Base-by-base conservation (phyloP, 2,888 invertebrate genomes). In the Copidosoma aretas region DNA sequence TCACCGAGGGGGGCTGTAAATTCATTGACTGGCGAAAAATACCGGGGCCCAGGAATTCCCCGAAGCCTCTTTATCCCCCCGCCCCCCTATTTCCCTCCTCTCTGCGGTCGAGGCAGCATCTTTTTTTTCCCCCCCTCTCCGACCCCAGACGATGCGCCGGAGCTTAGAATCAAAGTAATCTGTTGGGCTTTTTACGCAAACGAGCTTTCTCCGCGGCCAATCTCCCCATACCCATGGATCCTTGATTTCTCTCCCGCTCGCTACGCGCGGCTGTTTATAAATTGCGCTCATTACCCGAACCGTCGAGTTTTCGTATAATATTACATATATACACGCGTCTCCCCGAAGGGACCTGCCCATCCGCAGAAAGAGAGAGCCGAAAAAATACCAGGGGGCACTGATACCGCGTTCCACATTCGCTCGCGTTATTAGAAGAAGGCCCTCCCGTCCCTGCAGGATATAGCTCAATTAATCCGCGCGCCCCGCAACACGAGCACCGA, bases 21-120 rank as follows among this genome's bases (percentile, higher is more conserved):
- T 82, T 82, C 82, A 82, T 82, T 82, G 82, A 82, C 81, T 78
- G 80, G 77, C 79, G 80, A 81, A 82, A 81, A 82, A 68, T 63
- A 68, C 60, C 60, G 32, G 8, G 32, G 77, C 78, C 77, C 74
- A 72, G 78, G 75, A 77, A 80, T 80, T 80, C 78, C 74, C 75
- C 70, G 70, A 76, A 76, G 77, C 76, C 73, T 75, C 75, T 77
- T 76, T 67, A 71, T 64, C 64, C 72, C 68, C 61, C 57, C 61
- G 58, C 57, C 56, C 71, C 46, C 46, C 46, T 54, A 60, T 68
- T 39, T 62, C 53, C 58, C 25, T 51, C 32, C 24, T 67, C 41
- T 19, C 60, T 60, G n/a, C 41, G 22, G 24, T 60, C 4, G n/a
- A 21, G 15, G 43, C 54, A 19, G 24, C 14, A 10, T 53, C 32